Conservation (phyloP, 2,113 vertebrate species). For the Tragelaphus imberbis region DNA sequence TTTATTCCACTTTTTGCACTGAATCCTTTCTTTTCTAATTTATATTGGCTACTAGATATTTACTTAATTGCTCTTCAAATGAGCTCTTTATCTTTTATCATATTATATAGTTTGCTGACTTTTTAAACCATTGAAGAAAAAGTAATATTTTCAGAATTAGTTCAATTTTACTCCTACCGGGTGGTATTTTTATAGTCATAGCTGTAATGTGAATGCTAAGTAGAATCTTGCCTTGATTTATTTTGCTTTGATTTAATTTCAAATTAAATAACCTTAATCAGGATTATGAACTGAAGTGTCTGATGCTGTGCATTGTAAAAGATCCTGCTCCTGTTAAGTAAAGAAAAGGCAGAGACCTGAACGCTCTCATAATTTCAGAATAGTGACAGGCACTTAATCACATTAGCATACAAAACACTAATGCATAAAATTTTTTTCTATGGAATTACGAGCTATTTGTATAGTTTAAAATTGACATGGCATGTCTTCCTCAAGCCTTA, state of each 20-base stretch:
- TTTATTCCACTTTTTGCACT: background rate
- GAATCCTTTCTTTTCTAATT: background rate
- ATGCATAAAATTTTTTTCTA: background rate
- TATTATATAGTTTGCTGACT: background rate
- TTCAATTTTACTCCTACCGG: slow-evolving; percentile 10
- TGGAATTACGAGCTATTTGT: background rate
- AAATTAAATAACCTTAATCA: slow-evolving; percentile 49
- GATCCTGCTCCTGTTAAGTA: background rate
- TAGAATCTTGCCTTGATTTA: slow-evolving; percentile 22
- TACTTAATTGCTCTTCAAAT: background rate
- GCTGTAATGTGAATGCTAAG: background rate
- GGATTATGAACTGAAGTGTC: background rate
- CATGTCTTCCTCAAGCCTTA: background rate
- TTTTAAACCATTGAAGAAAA: slow-evolving; percentile 8
- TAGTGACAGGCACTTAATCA: background rate
- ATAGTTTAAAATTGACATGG: background rate
- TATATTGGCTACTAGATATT: background rate
- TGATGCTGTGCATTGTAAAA: background rate
- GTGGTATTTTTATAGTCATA: slow-evolving; percentile 17
- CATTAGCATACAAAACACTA: background rate
- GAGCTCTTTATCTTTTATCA: background rate
- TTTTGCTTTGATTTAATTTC: slow-evolving; percentile 46
- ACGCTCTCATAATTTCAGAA: background rate
- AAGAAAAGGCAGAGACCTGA: background rate
- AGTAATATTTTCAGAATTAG: slow-evolving; percentile 10